Evolutionary conservation across 2,797 vertebrate genomes (phyloP).

Genomic region (Rhabdophis nuchalis): DNA sequence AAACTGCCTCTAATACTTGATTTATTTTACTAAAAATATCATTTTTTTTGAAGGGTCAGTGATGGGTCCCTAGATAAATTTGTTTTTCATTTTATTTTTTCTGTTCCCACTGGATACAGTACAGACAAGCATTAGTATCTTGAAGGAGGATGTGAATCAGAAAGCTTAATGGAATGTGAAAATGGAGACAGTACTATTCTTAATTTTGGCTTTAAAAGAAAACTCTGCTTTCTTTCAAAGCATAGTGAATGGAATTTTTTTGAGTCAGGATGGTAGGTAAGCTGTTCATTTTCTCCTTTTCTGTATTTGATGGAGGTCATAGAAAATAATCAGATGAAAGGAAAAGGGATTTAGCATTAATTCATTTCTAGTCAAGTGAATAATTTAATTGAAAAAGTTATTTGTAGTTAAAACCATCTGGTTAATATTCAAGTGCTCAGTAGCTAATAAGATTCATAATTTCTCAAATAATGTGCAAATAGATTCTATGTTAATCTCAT

Average conservation of each 20-base stretch:
- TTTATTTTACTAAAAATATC: background rate
- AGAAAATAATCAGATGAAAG: background rate
- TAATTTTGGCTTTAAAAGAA: background rate
- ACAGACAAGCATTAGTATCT: no score
- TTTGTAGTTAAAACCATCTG: background rate
- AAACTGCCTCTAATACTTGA: background rate
- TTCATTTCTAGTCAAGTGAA: background rate
- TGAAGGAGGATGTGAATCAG: background rate
- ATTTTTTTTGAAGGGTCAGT: background rate
- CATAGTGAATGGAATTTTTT: slow-evolving; percentile 10
- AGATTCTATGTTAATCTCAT: background rate
- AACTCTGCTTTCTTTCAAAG: background rate
- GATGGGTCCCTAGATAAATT: background rate
- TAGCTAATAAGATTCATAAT: background rate
- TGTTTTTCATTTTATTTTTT: background rate
- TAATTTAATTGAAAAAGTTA: slow-evolving; percentile 1
- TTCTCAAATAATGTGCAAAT: background rate
- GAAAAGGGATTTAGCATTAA: background rate
- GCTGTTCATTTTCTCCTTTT: background rate
- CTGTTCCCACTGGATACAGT: background rate
- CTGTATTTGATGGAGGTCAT: background rate
- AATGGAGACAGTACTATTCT: background rate
- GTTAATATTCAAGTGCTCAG: background rate
- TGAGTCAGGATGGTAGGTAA: background rate
- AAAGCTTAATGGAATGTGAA: background rate